Conservation (phyloP, 1,140 invertebrate genomes). For the Eulimnadia texana region DNA sequence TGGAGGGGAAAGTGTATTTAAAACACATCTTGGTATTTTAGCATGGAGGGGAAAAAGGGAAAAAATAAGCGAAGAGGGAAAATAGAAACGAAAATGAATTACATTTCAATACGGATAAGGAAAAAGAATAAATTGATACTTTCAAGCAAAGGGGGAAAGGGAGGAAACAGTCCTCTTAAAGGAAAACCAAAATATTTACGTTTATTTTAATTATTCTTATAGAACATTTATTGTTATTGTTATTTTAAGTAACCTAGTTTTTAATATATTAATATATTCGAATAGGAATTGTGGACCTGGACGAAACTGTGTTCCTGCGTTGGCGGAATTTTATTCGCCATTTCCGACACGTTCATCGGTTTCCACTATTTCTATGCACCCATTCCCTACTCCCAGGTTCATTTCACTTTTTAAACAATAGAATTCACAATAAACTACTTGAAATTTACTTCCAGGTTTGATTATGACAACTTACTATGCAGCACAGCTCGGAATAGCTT, state of each 20-base stretch:
- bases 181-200: too few relatives aligned
- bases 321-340: slow-evolving; percentile 51
- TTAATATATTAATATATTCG: slow-evolving; percentile 17
- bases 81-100: neutral
- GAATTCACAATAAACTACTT: neutral
- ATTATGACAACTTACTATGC: slow-evolving; percentile 82
- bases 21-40: too few relatives aligned
- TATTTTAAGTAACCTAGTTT: slow-evolving; percentile 2
- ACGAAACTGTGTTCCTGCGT: slow-evolving; percentile 56
- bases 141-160: too few relatives aligned
- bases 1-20: too few relatives aligned
- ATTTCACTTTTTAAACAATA: neutral
- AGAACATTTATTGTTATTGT: neutral
- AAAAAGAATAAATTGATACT: too few relatives aligned
- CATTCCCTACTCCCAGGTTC: slow-evolving; percentile 53
- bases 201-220: too few relatives aligned
- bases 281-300: slow-evolving; percentile 46
- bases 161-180: too few relatives aligned
- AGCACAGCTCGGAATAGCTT: slow-evolving; percentile 67
- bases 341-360: slow-evolving; percentile 65
- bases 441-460: slow-evolving; percentile 35
- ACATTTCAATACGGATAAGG: neutral
- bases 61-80: too few relatives aligned
- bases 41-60: too few relatives aligned
- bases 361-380: slow-evolving; percentile 54